Evolutionary conservation across 2,113 vertebrate species (phyloP), one percentile per base, ranked within the genome.

Genomic region (Pangasianodon hypophthalmus): DNA sequence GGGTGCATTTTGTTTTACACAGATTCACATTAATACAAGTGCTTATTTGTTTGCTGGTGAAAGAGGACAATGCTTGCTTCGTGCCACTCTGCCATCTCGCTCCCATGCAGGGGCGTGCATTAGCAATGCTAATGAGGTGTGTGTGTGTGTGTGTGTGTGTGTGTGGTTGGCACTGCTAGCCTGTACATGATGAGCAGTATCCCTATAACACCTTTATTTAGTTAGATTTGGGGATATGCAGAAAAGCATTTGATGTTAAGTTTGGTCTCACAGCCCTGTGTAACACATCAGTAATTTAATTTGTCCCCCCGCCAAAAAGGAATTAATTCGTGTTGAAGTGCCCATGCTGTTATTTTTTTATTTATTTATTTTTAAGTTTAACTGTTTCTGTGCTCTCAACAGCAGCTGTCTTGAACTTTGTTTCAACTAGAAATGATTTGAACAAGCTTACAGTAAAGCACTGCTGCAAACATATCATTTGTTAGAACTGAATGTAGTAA

Each of bases 41-140:
- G 44, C 88, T 89, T 85, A 21, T 83, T 89, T 89, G 88, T 90
- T 41, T 56, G 37, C 58, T 67, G 73, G 69, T 52, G 46, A 90
- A 86, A 32, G 73, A 52, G 84, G n/a, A 86, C 84, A 90, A 86
- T 86, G 83, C 84, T 52, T 89, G 84, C 58, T 86, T 86, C 73
- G 71, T 90, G 60, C 58, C 75, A 69, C 75, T 89, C 64, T 85
- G 58, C 58, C 58, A 44, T 85, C 46, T 73, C 54, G 4, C 24
- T 77, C 37, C 41, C 54, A 13, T 85, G 88, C 88, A 81, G 84
- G 48, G 88, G 84, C 6, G 88, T 81, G 75, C 73, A 86, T 90
- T 90, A 90, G 88, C 88, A 90, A 82, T 90, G 88, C 88, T 90
- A 90, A 90, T 90, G 58, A 54, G 2, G 14, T 85, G 54, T 69